A percentile compares a stretch with the other conserved stretches of the same genome.
Conservation (phyloP, 2,797 vertebrate genomes). For the Acanthurus tractus region DNA sequence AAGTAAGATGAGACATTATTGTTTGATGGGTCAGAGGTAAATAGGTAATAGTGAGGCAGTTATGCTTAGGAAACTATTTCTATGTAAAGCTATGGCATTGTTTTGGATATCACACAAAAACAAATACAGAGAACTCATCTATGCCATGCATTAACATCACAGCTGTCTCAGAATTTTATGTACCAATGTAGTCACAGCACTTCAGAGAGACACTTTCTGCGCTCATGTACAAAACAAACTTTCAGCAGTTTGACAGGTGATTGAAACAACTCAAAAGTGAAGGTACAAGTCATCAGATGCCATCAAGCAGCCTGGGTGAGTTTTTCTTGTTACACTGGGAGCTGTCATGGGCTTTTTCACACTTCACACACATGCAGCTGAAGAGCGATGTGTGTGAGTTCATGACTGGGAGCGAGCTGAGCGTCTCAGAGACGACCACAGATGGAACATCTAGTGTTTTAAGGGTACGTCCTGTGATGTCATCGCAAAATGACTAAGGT, state of each 20-base stretch:
- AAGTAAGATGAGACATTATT: no score
- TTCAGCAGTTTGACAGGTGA: slow-evolving; percentile 6
- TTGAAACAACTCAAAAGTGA: slow-evolving; percentile 1
- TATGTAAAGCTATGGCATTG: not conserved
- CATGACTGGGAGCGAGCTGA: not conserved
- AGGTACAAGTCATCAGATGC: slow-evolving; percentile 1
- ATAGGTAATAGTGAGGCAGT: not conserved
- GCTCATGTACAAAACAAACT: not conserved
- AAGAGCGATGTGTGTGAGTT: slow-evolving; percentile 1
- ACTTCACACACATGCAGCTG: slow-evolving; percentile 16
- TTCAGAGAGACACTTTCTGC: not conserved
- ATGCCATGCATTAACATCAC: not conserved
- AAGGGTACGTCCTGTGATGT: not conserved
- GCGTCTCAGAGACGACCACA: not conserved
- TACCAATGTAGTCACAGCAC: not conserved
- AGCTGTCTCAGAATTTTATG: not conserved
- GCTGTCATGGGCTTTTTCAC: slow-evolving; percentile 30
- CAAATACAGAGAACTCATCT: not conserved
- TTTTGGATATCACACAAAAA: not conserved
- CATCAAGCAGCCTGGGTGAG: not conserved
- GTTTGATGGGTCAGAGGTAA: not conserved
- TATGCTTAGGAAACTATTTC: no score
- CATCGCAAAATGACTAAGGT: not conserved
- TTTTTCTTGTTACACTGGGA: not conserved
- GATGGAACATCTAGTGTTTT: not conserved